These are phyloP conservation scores for Acleris cristana DNA, from an alignment of 2,888 invertebrate species.

Conservation along the genomic window DNA sequence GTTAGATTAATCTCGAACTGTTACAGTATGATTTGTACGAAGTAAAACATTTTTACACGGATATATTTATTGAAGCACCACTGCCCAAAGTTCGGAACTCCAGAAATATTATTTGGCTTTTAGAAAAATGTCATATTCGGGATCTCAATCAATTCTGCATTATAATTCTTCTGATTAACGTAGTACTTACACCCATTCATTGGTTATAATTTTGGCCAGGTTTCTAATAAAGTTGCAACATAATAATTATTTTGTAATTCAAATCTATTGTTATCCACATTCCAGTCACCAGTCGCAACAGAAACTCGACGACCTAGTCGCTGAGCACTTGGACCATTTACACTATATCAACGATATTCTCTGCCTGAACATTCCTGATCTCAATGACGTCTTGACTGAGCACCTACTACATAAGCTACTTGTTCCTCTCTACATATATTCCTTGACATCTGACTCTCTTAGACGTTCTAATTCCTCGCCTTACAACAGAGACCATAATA, in stretches of 20 bases:
- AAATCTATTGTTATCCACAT: slow-evolving; percentile 49
- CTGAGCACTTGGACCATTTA: slow-evolving; percentile 98
- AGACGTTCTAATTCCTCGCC: slow-evolving; percentile 64
- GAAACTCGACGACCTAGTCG: slow-evolving; percentile 95
- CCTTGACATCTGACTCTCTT: slow-evolving; percentile 84
- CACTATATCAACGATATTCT: slow-evolving; percentile 99
- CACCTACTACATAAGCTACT: slow-evolving; percentile 96
- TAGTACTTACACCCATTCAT: not conserved
- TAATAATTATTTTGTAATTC: slow-evolving; percentile 29
- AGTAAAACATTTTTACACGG: too few species aligned
- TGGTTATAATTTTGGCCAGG: slow-evolving; percentile 20
- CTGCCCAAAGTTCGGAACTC: too few species aligned
- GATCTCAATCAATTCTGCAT: too few species aligned
- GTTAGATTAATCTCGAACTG: too few species aligned
- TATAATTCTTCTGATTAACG: too few species aligned
- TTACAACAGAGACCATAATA: slow-evolving; percentile 68
- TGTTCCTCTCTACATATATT: slow-evolving; percentile 97
- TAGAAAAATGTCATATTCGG: too few species aligned
- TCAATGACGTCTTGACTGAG: slow-evolving; percentile 97
- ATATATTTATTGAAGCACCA: too few species aligned
- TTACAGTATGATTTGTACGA: too few species aligned
- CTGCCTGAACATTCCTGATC: slow-evolving; percentile 93
- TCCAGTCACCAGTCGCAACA: slow-evolving; percentile 95
- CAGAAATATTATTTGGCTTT: too few species aligned
- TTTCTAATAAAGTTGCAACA: not conserved